These are phyloP conservation scores for Calameuta idolon DNA, from an alignment of 2,888 invertebrate species.

Conservation along the genomic window DNA sequence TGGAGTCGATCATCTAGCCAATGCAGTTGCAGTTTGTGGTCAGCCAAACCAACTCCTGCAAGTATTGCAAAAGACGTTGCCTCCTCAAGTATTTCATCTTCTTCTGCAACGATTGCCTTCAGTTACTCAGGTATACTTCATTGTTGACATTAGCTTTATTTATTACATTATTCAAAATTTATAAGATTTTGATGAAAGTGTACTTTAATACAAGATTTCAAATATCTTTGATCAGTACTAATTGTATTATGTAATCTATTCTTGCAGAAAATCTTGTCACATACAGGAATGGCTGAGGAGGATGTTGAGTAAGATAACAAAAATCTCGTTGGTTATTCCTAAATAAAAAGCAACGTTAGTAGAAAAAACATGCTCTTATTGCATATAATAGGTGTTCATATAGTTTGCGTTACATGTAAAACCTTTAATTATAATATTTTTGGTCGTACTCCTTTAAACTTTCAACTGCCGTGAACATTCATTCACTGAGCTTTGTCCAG, in stretches of 20 bases:
- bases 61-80: constrained; percentile 94
- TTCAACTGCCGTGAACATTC: not conserved
- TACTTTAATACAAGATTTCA: constrained; percentile 1
- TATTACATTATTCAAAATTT: constrained; percentile 8
- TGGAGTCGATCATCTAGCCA: constrained; percentile 95
- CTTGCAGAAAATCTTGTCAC: constrained; percentile 55
- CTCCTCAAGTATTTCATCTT: constrained; percentile 93
- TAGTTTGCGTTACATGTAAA: constrained; percentile 4
- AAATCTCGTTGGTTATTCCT: constrained; percentile 43
- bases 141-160: not conserved
- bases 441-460: not conserved
- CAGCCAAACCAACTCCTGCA: constrained; percentile 91
- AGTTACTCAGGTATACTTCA: constrained; percentile 69
- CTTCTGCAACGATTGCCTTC: constrained; percentile 85
- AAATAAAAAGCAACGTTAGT: constrained; percentile 52
- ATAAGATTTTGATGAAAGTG: not conserved
- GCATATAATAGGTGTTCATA: constrained; percentile 27
- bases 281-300: constrained; percentile 58
- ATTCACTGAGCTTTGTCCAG: not conserved
- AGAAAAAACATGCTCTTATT: constrained; percentile 45
- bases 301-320: constrained; percentile 57
- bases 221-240: not conserved
- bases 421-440: not conserved
- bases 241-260: constrained; percentile 3
- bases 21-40: constrained; percentile 97